Base-by-base conservation (phyloP, 1,140 invertebrate species). In the Agraylea sexmaculata region DNA sequence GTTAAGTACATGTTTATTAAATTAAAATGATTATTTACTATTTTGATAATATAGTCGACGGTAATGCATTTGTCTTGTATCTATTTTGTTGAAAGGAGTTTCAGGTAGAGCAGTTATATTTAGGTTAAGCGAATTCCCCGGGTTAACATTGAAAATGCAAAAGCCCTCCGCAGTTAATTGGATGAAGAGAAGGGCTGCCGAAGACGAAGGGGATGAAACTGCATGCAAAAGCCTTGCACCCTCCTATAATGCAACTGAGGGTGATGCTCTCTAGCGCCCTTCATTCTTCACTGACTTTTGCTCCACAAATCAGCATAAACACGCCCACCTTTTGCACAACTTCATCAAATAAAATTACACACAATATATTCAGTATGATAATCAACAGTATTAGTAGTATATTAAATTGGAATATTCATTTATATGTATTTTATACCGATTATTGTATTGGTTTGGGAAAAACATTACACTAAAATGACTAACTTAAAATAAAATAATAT, bases 81-180 rank as follows among this genome's bases (percentile, higher is more conserved):
- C 7, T 8, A 6, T n/a, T 13, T n/a, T 8, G 7, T n/a, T 6
- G 30, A 13, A 32, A 32, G 31, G 29, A 30, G 29, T 30, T 40
- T 17, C 37, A 29, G 16, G 28, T 40, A 30, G 37, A 29, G 7
- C 15, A 25, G n/a, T 40, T 23, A n/a, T 37, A 13, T 22, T 4
- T n/a, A 16, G 17, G 25, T 37, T 21, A 37, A 37, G 15, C 12
- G 25, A 37, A 37, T 37, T 31, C 6, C 6, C 3, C 18, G 25
- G 19, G 18, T 43, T 34, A 30, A 37, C 37, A 43, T 31, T 43
- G 42, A 35, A 43, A 47, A 47, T 40, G 41, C 29, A 47, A 39
- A 42, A n/a, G 36, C 41, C 43, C 43, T 39, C 32, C 22, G 31
- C 17, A 43, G 45, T 40, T 47, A 47, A 47, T 47, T 47, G 42